A percentile compares a stretch with the other conserved stretches of the same genome.
These are phyloP conservation scores for Eurois occulta DNA, from an alignment of 2,888 invertebrate genomes.

Conservation along the genomic window DNA sequence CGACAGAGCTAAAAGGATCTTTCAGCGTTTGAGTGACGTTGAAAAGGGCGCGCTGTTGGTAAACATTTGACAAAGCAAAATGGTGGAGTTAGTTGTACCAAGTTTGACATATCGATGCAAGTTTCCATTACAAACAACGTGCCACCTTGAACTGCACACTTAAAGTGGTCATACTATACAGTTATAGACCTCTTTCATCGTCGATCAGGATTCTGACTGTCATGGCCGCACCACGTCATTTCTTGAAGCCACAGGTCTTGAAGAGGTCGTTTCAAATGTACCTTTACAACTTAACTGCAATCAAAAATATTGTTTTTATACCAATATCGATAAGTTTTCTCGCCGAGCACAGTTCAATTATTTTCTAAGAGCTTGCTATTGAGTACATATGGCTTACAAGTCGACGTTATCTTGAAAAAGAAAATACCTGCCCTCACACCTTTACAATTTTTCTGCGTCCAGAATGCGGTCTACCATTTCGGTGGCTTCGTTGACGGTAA, in stretches of 20 bases:
- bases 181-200: not conserved
- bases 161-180: not conserved
- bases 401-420: not conserved
- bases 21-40: not conserved
- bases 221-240: slow-evolving; percentile 15
- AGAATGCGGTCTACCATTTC: not conserved
- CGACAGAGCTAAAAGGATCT: not conserved
- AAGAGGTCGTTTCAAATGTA: not conserved
- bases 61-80: not conserved
- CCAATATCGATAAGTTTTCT: not conserved
- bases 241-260: not conserved
- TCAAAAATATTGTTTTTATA: not conserved
- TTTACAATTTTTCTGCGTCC: not conserved
- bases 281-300: not conserved
- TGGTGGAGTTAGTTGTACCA: not conserved
- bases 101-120: not conserved
- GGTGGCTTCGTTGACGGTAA: slow-evolving; percentile 1
- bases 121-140: not conserved
- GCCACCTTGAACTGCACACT: not conserved
- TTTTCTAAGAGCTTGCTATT: slow-evolving; percentile 1
- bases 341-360: not conserved
- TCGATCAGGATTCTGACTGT: slow-evolving; percentile 13
- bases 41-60: not conserved
- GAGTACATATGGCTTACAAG: not conserved
- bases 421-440: slow-evolving; percentile 10